These are phyloP conservation scores for Clarias gariepinus DNA, from an alignment of 2,113 vertebrate species.

Conservation along the genomic window DNA sequence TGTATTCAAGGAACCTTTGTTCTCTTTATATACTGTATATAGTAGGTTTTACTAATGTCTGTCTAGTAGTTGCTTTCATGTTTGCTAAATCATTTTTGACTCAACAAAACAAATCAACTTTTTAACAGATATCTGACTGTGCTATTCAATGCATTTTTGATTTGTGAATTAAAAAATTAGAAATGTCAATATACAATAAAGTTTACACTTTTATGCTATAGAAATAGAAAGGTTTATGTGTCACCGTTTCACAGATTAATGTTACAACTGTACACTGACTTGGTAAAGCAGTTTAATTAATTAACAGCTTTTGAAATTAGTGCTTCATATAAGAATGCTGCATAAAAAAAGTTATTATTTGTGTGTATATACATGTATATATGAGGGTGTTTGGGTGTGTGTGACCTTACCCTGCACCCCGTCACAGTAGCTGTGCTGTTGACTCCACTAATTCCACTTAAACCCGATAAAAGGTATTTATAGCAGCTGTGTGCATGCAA, in stretches of 20 bases:
- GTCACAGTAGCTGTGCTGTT: slow-evolving; percentile 51
- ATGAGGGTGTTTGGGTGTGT: neutral
- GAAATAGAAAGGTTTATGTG: neutral
- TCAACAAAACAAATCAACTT: slow-evolving; percentile 59
- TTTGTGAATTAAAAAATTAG: slow-evolving; percentile 71
- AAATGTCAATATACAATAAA: slow-evolving; percentile 74
- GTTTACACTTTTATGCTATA: slow-evolving; percentile 79
- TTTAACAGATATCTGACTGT: slow-evolving; percentile 71
- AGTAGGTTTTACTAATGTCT: slow-evolving; percentile 58
- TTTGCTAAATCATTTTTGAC: slow-evolving; percentile 35
- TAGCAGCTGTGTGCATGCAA: slow-evolving; percentile 55
- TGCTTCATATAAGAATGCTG: neutral
- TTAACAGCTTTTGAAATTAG: neutral
- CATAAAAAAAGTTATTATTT: neutral
- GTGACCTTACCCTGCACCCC: neutral
- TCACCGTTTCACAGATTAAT: neutral
- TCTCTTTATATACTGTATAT: slow-evolving; percentile 22
- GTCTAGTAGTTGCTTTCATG: slow-evolving; percentile 59
- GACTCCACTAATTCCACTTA: slow-evolving; percentile 64
- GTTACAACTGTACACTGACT: neutral
- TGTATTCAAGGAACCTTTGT: slow-evolving; percentile 47
- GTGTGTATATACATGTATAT: neutral
- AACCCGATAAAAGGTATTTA: slow-evolving; percentile 71
- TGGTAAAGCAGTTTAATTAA: neutral
- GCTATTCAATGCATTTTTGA: slow-evolving; percentile 68